These are phyloP conservation scores for Etheostoma nigrum DNA, from an alignment of 2,797 vertebrate genomes.

Conservation along the genomic window DNA sequence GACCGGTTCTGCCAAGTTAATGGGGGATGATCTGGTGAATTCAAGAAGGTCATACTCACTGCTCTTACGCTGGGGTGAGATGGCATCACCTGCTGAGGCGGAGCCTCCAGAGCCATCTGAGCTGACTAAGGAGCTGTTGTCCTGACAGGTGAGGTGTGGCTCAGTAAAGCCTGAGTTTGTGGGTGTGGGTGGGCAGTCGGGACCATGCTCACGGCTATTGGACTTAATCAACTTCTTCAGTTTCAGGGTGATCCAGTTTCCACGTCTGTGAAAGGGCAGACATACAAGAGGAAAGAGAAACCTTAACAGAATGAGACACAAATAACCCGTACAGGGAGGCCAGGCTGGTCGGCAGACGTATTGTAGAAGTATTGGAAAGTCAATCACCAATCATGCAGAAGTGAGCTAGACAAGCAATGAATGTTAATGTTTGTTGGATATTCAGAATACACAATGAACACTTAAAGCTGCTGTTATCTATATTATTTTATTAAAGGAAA, in stretches of 20 bases:
- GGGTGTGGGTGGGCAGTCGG: conserved; percentile 81
- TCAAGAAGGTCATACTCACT: conserved; percentile 86
- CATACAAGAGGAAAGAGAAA: neutral
- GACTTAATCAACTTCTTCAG: conserved; percentile 98
- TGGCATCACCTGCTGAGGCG: conserved; percentile 86
- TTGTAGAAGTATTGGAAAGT: too few relatives aligned
- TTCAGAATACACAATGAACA: neutral
- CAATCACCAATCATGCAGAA: neutral
- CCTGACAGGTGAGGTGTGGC: conserved; percentile 88
- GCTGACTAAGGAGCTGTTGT: conserved; percentile 92
- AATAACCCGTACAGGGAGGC: too few relatives aligned
- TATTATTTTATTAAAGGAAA: neutral
- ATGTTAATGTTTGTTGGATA: neutral
- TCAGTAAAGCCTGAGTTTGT: conserved; percentile 87
- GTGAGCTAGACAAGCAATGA: neutral
- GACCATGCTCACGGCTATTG: conserved; percentile 89
- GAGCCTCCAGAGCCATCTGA: conserved; percentile 92
- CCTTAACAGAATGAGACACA: too few relatives aligned
- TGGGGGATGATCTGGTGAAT: conserved; percentile 12
- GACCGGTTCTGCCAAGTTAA: neutral
- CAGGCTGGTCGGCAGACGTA: too few relatives aligned
- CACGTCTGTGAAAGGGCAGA: conserved; percentile 85
- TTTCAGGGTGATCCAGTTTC: conserved; percentile 98
- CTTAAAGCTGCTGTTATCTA: neutral
- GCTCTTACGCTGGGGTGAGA: conserved; percentile 88